phyloP scores from a whole-genome alignment of 2,888 invertebrate genomes.

The Horisme vitalbata region DNA sequence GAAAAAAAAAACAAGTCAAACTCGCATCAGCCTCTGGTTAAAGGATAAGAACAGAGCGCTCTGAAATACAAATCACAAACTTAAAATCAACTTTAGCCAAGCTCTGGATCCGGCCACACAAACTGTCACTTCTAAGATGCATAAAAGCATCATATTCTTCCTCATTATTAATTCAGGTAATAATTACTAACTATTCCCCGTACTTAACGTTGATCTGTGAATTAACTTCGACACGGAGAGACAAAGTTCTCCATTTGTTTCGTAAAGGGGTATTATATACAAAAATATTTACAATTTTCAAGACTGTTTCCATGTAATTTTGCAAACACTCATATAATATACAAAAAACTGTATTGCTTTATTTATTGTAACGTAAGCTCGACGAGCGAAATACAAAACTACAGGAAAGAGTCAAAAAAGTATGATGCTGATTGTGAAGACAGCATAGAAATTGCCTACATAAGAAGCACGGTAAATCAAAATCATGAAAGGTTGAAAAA shows the following conservation, averaged over 20 bases:
- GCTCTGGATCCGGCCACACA: constrained; percentile 52
- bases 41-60: too few relatives aligned
- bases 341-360: constrained; percentile 28
- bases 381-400: constrained; percentile 26
- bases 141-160: constrained; percentile 56
- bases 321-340: constrained; percentile 37
- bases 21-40: too few relatives aligned
- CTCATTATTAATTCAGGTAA: constrained; percentile 72
- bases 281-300: constrained; percentile 59
- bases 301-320: constrained; percentile 55
- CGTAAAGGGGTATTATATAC: constrained; percentile 50
- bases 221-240: too few relatives aligned
- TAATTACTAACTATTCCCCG: constrained; percentile 43
- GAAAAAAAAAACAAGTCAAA: too few relatives aligned
- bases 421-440: too few relatives aligned
- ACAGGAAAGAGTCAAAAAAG: too few relatives aligned
- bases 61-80: too few relatives aligned
- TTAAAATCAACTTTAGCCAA: constrained; percentile 35
- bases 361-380: constrained; percentile 27
- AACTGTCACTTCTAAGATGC: constrained; percentile 58
- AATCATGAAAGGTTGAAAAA: too few relatives aligned
- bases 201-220: background rate
- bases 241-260: constrained; percentile 3
- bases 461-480: too few relatives aligned
- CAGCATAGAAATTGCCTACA: too few relatives aligned